These are phyloP conservation scores for Lemur catta DNA, from an alignment of 2,797 vertebrate genomes.

Conservation along the genomic window DNA sequence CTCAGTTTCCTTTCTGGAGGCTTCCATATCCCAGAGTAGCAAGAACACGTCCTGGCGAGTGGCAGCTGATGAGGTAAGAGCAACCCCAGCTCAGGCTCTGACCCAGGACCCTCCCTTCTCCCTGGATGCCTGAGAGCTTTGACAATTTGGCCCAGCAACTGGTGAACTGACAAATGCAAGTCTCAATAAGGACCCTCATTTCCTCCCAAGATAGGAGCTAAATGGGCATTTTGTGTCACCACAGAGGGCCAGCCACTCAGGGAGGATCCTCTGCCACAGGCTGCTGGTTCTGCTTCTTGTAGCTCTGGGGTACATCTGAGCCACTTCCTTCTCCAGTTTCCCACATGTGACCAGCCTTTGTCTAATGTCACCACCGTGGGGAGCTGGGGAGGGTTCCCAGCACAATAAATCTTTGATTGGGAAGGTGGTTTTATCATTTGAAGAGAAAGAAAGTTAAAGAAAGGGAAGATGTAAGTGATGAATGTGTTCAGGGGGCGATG, in stretches of 20 bases:
- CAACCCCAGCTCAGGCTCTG: neutral
- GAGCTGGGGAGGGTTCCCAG: neutral
- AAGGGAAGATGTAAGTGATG: neutral
- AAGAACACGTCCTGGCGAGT: neutral
- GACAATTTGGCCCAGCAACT: neutral
- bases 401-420: neutral
- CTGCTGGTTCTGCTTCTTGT: neutral
- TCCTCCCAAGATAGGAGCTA: neutral
- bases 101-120: neutral
- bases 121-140: neutral
- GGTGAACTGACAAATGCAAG: neutral
- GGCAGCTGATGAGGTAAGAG: neutral
- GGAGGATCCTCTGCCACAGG: neutral
- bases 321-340: conserved; percentile 10
- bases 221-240: neutral
- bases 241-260: neutral
- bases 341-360: neutral
- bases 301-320: neutral
- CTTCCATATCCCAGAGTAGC: neutral
- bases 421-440: neutral
- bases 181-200: neutral
- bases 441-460: neutral
- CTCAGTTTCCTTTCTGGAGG: neutral
- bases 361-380: neutral
- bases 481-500: neutral